A percentile compares a stretch with the other conserved stretches of the same genome.
These are phyloP conservation scores for Homalodisca vitripennis DNA, from an alignment of 1,140 invertebrate genomes.

Conservation along the genomic window DNA sequence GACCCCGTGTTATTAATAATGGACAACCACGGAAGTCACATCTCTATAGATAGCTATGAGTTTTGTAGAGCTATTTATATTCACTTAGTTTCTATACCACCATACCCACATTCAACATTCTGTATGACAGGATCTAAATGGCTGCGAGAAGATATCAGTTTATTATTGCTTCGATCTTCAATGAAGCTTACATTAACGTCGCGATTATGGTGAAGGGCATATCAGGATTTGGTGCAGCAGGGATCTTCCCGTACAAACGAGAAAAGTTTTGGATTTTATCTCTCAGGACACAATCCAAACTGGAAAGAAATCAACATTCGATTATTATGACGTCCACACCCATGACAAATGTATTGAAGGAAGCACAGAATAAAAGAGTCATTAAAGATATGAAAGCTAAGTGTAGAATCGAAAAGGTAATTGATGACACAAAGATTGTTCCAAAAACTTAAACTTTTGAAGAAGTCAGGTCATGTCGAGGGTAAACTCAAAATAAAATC, in stretches of 20 bases:
- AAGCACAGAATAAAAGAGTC: constrained; percentile 6
- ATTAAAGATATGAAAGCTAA: background rate
- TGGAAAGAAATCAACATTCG: constrained; percentile 5
- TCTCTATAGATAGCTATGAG: background rate
- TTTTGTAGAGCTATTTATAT: background rate
- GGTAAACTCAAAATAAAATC: constrained; percentile 13
- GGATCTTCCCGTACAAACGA: background rate
- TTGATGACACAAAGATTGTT: constrained; percentile 10
- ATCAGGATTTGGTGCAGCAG: background rate
- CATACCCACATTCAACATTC: too few species aligned
- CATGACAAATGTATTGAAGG: background rate
- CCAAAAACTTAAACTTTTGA: constrained; percentile 19
- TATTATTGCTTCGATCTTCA: background rate
- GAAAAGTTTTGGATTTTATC: background rate
- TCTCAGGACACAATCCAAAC: background rate
- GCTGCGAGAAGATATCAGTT: too few species aligned
- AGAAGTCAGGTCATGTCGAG: constrained; percentile 16
- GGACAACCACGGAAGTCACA: background rate
- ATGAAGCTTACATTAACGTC: background rate
- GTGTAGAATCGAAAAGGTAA: background rate
- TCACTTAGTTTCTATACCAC: background rate
- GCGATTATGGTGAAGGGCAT: background rate
- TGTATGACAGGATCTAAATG: background rate
- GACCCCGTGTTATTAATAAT: background rate
- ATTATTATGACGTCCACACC: constrained; percentile 10